Conservation (phyloP, 2,888 invertebrate genomes). For the Heliconius sara region DNA sequence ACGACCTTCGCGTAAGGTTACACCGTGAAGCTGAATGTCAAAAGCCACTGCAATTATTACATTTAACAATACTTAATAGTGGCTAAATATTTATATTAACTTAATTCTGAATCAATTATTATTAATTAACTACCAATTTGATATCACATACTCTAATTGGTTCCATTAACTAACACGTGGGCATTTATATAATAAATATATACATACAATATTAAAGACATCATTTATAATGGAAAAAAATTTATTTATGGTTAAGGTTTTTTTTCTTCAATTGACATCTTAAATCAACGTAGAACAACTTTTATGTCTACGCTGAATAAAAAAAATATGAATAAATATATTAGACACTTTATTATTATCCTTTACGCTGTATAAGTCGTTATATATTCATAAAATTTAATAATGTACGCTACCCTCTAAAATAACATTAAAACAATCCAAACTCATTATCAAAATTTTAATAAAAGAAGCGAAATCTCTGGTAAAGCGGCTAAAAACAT, state of each 20-base stretch:
- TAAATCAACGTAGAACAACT: background rate
- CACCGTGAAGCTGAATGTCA: no score
- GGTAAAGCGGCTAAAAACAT: constrained; percentile 75
- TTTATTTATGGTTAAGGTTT: background rate
- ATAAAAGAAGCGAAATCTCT: constrained; percentile 53
- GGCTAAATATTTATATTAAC: no score
- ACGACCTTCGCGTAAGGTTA: no score
- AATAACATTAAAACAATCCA: constrained; percentile 17
- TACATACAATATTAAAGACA: background rate
- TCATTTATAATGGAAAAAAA: background rate
- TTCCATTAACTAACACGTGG: background rate
- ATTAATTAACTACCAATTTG: background rate
- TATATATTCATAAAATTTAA: background rate
- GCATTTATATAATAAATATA: background rate
- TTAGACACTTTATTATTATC: background rate
- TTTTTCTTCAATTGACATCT: background rate
- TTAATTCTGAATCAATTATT: constrained; percentile 5
- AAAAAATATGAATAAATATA: background rate
- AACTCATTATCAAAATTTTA: constrained; percentile 56
- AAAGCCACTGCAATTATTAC: no score
- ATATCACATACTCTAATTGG: background rate
- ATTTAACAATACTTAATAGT: no score
- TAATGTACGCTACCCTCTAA: background rate
- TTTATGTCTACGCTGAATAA: background rate
- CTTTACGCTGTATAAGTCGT: background rate